Evolutionary conservation across 2,113 vertebrate species (phyloP), one percentile per base, ranked within the genome.

Genomic region (Gallinago media): DNA sequence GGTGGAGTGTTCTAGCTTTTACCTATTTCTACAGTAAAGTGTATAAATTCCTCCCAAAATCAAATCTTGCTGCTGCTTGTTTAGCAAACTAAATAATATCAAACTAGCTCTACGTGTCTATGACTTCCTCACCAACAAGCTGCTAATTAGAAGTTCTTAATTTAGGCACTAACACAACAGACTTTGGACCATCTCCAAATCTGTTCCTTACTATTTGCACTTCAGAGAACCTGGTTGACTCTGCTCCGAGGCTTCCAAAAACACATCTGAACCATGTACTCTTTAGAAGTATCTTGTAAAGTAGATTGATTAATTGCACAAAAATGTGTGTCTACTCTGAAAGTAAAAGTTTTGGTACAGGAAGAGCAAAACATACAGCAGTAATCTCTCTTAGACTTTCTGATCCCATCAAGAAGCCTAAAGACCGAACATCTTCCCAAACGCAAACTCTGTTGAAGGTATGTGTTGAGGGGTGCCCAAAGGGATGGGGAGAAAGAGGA

Each of bases 361-460:
- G 19, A 68, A 61, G 29, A 31, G 12, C 31, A 61, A 75, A 66
- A 47, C 8, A 29, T 23, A 16, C 10, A 44, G 14, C 15, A 32
- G 20, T 54, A 65, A 27, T 15, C 15, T 34, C 12, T n/a, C 15
- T 59, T 44, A 77, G 38, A 71, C 29, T 54, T 61, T 44, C 34
- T 42, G n/a, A 32, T 47, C 9, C 17, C 17, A 72, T 19, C 38
- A 47, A 58, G 32, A 17, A 52, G 4, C 0, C 0, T 23, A 49
- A 88, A 65, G 50, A 34, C 22, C 26, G 6, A 52, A 58, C 9
- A 34, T 2, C 36, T 73, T 50, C 16, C 11, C 42, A 82, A 34
- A 82, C 34, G 32, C 15, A 36, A 44, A n/a, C 14, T 44, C 42
- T 56, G 26, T 38, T 76, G 49, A 72, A 52, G 14, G 20, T 40